These are phyloP conservation scores for Zosterops borbonicus DNA, from an alignment of 2,113 vertebrate species.

Conservation along the genomic window DNA sequence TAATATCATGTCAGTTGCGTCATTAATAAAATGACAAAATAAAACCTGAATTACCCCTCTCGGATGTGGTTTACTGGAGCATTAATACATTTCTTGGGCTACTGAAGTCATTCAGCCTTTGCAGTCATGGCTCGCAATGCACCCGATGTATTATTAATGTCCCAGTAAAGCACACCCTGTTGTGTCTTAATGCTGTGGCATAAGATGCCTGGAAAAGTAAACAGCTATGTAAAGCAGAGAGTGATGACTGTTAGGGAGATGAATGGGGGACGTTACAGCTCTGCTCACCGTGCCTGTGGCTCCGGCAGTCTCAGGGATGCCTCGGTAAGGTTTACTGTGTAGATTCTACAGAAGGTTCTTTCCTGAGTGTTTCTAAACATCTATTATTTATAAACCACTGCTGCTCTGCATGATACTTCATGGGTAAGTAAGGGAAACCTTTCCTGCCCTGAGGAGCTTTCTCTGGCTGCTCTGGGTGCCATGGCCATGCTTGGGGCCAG, in stretches of 20 bases:
- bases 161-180: conserved; percentile 69
- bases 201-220: conserved; percentile 60
- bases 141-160: conserved; percentile 72
- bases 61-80: conserved; percentile 64
- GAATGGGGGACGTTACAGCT: conserved; percentile 29
- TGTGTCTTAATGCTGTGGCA: conserved; percentile 68
- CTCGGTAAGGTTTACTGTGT: background rate
- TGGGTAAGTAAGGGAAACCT: conserved; percentile 2
- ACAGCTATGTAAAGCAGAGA: conserved; percentile 67
- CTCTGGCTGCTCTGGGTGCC: background rate
- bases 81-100: conserved; percentile 63
- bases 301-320: conserved; percentile 36
- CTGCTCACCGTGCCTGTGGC: background rate
- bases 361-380: conserved; percentile 30
- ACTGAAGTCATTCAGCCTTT: conserved; percentile 71
- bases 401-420: background rate
- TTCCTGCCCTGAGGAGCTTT: background rate
- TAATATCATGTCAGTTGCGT: conserved; percentile 32
- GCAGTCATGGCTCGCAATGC: conserved; percentile 69
- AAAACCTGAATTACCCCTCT: conserved; percentile 69
- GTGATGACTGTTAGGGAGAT: conserved; percentile 36
- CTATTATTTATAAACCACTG: conserved; percentile 32
- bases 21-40: conserved; percentile 73
- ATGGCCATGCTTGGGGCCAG: accelerated
- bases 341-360: background rate